These are phyloP conservation scores for Pongo abelii DNA, from an alignment of 2,113 vertebrate genomes.

Conservation along the genomic window DNA sequence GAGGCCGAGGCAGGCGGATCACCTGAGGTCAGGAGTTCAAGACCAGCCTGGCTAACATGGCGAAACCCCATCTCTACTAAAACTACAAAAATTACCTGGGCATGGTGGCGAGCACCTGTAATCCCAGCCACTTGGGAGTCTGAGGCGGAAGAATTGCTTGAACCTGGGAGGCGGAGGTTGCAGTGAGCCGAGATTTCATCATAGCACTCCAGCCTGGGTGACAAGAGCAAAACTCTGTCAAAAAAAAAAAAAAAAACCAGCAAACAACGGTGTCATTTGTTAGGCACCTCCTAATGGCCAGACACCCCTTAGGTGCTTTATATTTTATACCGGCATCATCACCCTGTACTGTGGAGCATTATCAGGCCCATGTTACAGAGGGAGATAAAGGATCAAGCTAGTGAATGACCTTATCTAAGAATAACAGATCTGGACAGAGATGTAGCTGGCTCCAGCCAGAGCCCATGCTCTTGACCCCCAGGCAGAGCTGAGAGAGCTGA, in stretches of 20 bases:
- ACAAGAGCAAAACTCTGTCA: not conserved
- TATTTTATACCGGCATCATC: not conserved
- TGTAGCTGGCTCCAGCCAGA: not conserved
- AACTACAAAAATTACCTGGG: not conserved
- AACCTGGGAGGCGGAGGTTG: not conserved
- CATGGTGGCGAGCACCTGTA: not conserved
- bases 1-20: not conserved
- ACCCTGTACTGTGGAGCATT: not conserved
- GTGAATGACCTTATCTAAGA: not conserved
- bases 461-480: rapidly evolving
- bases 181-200: not conserved
- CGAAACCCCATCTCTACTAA: not conserved
- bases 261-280: not conserved
- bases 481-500: not conserved
- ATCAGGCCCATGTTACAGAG: not conserved
- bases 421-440: not conserved
- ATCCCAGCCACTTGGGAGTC: not conserved
- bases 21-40: not conserved
- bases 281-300: not conserved
- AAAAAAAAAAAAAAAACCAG: too few species aligned
- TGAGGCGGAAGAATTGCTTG: not conserved
- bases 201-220: not conserved
- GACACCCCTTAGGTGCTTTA: not conserved
- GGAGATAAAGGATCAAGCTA: not conserved
- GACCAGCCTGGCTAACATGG: not conserved